A percentile compares a stretch with the other conserved stretches of the same genome.
These are phyloP conservation scores for Reinhardtius hippoglossoides DNA, from an alignment of 2,113 vertebrate species.

Conservation along the genomic window DNA sequence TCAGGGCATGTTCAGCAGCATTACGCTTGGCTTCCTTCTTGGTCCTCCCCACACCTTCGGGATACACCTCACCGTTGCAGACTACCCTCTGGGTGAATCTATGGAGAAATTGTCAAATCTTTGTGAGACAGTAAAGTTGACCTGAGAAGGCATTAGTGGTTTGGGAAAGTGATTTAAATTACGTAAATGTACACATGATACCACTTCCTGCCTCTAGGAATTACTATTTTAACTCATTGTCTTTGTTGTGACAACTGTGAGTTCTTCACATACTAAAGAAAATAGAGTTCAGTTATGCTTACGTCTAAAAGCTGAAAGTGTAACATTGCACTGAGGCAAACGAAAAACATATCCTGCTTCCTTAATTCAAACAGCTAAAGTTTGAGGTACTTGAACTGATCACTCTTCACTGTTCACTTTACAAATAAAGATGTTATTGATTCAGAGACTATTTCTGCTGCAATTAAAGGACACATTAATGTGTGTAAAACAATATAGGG, in stretches of 20 bases:
- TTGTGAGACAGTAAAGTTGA: neutral
- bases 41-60: conserved; percentile 55
- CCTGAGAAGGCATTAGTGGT: neutral
- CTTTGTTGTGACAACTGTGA: neutral
- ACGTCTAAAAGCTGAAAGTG: neutral
- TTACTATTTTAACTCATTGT: neutral
- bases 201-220: neutral
- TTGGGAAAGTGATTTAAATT: neutral
- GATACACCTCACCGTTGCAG: conserved; percentile 40
- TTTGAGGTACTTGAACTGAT: too few species aligned
- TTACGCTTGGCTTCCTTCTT: conserved; percentile 70
- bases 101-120: neutral
- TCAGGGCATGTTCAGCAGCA: conserved; percentile 69
- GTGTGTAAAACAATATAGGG: too few species aligned
- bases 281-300: neutral
- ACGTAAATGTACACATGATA: neutral
- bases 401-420: neutral
- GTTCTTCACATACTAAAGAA: neutral
- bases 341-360: too few species aligned
- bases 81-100: conserved; percentile 66
- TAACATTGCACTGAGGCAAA: too few species aligned
- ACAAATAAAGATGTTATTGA: neutral
- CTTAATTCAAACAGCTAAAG: too few species aligned
- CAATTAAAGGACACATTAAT: too few species aligned
- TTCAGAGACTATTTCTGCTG: too few species aligned